A percentile compares a stretch with the other conserved stretches of the same genome.
Conservation (phyloP, 2,797 vertebrate species). For the Myiothlypis coronata region DNA sequence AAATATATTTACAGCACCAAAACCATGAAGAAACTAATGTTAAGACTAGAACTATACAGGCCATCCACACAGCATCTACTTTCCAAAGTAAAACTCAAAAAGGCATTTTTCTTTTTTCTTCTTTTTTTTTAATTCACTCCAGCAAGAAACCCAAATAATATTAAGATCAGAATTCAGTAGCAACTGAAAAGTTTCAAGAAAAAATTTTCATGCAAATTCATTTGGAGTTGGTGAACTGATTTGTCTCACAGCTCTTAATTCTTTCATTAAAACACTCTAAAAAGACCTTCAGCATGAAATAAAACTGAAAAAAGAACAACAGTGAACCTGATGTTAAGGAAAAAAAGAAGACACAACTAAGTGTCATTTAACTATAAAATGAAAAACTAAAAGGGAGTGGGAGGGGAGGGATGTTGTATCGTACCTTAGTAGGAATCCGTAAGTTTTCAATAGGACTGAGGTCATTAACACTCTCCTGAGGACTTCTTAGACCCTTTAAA, state of each 20-base stretch:
- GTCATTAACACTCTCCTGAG: conserved; percentile 90
- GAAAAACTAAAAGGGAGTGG: not conserved
- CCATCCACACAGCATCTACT: not conserved
- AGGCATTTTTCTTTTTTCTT: not conserved
- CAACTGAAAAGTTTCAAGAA: not conserved
- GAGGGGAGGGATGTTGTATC: not conserved
- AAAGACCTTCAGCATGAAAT: not conserved
- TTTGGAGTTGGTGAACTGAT: not conserved
- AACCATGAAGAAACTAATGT: not conserved
- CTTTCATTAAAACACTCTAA: not conserved
- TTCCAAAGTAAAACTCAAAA: not conserved
- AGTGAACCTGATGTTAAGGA: not conserved
- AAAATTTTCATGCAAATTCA: not conserved
- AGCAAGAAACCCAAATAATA: not conserved
- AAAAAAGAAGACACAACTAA: not conserved
- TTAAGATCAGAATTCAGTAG: not conserved
- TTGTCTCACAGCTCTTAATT: not conserved
- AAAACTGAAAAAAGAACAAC: not conserved
- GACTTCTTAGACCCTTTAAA: conserved; percentile 91
- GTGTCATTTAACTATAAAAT: not conserved
- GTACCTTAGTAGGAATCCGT: conserved; percentile 92
- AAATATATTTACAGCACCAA: not conserved
- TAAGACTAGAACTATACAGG: not conserved
- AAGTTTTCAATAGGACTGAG: conserved; percentile 91
- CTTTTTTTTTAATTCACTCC: not conserved